Conservation (phyloP, 2,888 invertebrate species). For the Hylaea fasciaria region DNA sequence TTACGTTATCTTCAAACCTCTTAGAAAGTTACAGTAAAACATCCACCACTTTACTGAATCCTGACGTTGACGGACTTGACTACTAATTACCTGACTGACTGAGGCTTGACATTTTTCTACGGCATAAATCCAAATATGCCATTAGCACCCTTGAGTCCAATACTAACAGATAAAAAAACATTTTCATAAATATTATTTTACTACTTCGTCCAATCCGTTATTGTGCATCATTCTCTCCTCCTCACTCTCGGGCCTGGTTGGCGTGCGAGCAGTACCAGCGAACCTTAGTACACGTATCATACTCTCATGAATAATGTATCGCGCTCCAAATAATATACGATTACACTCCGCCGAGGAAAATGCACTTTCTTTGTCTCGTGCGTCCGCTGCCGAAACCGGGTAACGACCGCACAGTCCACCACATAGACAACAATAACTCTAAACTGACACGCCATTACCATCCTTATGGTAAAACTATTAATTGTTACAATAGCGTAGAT, state of each 20-base stretch:
- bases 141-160: too few species aligned
- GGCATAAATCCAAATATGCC: too few species aligned
- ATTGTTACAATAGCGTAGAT: constrained; percentile 1
- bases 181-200: too few species aligned
- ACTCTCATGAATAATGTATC: constrained; percentile 79
- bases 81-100: too few species aligned
- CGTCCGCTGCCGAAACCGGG: constrained; percentile 36
- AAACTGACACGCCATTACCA: constrained; percentile 6
- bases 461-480: not conserved
- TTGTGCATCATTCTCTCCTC: too few species aligned
- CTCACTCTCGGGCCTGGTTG: not conserved
- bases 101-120: too few species aligned
- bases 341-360: constrained; percentile 70
- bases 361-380: constrained; percentile 80
- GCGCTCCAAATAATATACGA: constrained; percentile 81
- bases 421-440: not conserved
- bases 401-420: constrained; percentile 31
- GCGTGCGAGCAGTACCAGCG: constrained; percentile 60
- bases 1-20: too few species aligned
- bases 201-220: too few species aligned
- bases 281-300: constrained; percentile 77
- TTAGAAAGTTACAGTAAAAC: too few species aligned
- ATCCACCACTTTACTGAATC: too few species aligned
- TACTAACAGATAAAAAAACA: too few species aligned
- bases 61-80: too few species aligned